Evolutionary conservation across 2,888 invertebrate species (phyloP).

Genomic region (Chorisops tibialis): DNA sequence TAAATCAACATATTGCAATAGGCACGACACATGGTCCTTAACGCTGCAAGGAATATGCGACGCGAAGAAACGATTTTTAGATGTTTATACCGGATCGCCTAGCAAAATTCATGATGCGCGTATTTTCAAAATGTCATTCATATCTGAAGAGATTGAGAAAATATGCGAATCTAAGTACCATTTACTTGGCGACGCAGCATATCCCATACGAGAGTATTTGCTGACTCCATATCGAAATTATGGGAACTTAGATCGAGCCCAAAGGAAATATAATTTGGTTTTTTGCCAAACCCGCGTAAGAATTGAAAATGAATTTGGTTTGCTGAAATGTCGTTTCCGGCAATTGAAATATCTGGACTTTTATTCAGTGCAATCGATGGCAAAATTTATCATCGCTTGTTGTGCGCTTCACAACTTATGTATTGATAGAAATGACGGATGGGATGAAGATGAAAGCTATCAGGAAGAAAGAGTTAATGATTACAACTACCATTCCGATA

Average conservation of each 20-base stretch:
- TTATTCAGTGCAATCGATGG: conserved; percentile 28
- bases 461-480: too few species aligned
- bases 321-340: conserved; percentile 38
- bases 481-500: too few species aligned
- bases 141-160: conserved; percentile 31
- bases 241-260: conserved; percentile 37
- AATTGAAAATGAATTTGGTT: conserved; percentile 43
- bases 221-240: too few species aligned
- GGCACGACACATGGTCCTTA: conserved; percentile 32
- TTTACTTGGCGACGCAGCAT: conserved; percentile 30
- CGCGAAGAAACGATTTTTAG: neutral
- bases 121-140: too few species aligned
- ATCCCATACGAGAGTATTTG: conserved; percentile 29
- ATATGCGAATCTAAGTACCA: conserved; percentile 28
- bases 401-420: too few species aligned
- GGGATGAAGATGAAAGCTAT: too few species aligned
- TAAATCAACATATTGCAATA: conserved; percentile 41
- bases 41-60: conserved; percentile 36
- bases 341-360: conserved; percentile 28
- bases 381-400: too few species aligned
- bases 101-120: neutral
- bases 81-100: neutral
- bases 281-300: too few species aligned
- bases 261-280: too few species aligned
- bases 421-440: conserved; percentile 35